Evolutionary conservation across 2,797 vertebrate genomes (phyloP).

Genomic region (Anguilla obscura): DNA sequence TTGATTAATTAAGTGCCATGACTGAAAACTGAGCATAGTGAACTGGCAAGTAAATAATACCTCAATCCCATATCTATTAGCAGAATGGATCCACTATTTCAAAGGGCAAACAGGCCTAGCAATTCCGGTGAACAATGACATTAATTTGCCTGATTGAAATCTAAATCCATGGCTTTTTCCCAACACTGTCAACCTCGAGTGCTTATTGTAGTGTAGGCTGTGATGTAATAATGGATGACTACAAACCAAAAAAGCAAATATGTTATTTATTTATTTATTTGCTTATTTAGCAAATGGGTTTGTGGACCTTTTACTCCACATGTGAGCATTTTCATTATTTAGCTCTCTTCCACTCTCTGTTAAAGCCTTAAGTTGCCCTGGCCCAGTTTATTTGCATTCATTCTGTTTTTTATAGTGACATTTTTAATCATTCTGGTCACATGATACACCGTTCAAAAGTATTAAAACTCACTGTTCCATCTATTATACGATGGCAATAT

Average conservation of each 20-base stretch:
- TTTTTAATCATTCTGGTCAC: too few species aligned
- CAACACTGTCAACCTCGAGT: background rate
- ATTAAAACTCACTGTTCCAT: too few species aligned
- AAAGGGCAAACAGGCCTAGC: background rate
- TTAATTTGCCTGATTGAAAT: background rate
- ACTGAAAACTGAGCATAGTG: background rate
- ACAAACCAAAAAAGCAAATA: background rate
- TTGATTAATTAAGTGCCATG: background rate
- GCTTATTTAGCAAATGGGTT: background rate
- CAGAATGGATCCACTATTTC: background rate
- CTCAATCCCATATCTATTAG: background rate
- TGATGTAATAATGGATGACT: background rate
- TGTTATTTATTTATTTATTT: background rate
- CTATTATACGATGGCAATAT: too few species aligned
- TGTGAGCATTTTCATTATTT: background rate
- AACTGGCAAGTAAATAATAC: background rate
- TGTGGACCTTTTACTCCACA: background rate
- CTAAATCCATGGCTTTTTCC: background rate
- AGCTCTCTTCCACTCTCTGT: background rate
- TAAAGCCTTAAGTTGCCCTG: too few species aligned
- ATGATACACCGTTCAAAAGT: too few species aligned
- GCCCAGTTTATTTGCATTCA: too few species aligned
- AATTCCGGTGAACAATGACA: background rate
- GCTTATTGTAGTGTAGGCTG: background rate
- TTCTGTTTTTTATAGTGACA: too few species aligned